A percentile compares a stretch with the other conserved stretches of the same genome.
phyloP scores from a whole-genome alignment of 1,140 invertebrate species.

The Gryllus bimaculatus region DNA sequence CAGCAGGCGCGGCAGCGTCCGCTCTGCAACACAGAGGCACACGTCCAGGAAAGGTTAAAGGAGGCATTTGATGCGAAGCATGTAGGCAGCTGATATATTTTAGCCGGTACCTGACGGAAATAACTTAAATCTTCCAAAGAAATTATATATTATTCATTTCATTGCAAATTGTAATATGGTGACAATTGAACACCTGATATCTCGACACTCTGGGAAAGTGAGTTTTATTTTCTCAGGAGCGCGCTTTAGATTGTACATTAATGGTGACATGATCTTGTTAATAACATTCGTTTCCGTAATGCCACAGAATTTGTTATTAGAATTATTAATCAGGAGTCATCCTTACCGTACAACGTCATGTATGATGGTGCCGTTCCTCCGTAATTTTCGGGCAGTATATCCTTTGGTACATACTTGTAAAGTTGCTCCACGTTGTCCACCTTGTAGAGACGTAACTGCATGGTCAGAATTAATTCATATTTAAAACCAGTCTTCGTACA shows the following conservation, averaged over 20 bases:
- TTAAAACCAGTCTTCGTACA: background rate
- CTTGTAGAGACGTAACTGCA: background rate
- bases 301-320: background rate
- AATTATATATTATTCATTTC: too few species aligned
- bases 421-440: background rate
- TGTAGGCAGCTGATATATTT: too few species aligned
- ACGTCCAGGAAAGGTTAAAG: background rate
- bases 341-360: background rate
- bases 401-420: slow-evolving; percentile 9
- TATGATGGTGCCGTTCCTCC: background rate
- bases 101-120: too few species aligned
- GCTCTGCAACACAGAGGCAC: background rate
- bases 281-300: background rate
- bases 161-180: too few species aligned
- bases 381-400: slow-evolving; percentile 13
- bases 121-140: too few species aligned
- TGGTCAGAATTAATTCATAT: background rate
- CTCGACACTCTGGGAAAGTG: too few species aligned
- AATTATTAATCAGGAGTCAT: background rate
- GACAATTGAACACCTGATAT: too few species aligned
- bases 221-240: too few species aligned
- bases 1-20: background rate
- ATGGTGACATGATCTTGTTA: too few species aligned
- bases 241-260: too few species aligned
- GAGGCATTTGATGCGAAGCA: background rate